A percentile compares a stretch with the other conserved stretches of the same genome.
phyloP scores from a whole-genome alignment of 2,113 vertebrate species.

The Stigmatopora argus region DNA sequence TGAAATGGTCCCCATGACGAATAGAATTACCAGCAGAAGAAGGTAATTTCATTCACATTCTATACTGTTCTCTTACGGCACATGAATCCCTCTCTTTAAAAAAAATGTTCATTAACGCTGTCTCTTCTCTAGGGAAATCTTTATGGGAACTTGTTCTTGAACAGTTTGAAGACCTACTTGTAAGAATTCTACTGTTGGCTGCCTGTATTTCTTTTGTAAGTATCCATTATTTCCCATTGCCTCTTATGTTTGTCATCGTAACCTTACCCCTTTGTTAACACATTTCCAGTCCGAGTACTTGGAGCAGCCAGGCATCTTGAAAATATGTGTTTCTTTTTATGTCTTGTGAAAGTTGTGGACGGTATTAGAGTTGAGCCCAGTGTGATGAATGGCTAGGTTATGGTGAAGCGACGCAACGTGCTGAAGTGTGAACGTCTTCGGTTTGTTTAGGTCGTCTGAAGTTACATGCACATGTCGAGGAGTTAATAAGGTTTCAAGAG shows the following conservation, averaged over 20 bases:
- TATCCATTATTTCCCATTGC: conserved; percentile 28
- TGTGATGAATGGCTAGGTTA: conserved; percentile 16
- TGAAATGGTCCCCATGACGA: conserved; percentile 26
- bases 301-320: conserved; percentile 15
- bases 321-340: conserved; percentile 12
- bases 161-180: conserved; percentile 97
- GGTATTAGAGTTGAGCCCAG: conserved; percentile 19
- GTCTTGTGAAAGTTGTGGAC: conserved; percentile 9
- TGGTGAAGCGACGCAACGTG: conserved; percentile 21
- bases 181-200: conserved; percentile 95
- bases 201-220: conserved; percentile 99
- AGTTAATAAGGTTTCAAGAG: conserved; percentile 41
- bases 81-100: background rate
- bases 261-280: background rate
- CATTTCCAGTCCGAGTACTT: background rate
- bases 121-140: conserved; percentile 82
- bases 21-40: conserved; percentile 94
- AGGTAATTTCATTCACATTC: conserved; percentile 70
- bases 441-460: conserved; percentile 40
- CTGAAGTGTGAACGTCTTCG: conserved; percentile 52
- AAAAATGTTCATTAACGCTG: background rate
- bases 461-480: conserved; percentile 46
- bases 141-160: conserved; percentile 94
- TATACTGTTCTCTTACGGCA: background rate
- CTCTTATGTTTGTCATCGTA: background rate